These are phyloP conservation scores for Equus quagga DNA, from an alignment of 2,113 vertebrate species.

Conservation along the genomic window DNA sequence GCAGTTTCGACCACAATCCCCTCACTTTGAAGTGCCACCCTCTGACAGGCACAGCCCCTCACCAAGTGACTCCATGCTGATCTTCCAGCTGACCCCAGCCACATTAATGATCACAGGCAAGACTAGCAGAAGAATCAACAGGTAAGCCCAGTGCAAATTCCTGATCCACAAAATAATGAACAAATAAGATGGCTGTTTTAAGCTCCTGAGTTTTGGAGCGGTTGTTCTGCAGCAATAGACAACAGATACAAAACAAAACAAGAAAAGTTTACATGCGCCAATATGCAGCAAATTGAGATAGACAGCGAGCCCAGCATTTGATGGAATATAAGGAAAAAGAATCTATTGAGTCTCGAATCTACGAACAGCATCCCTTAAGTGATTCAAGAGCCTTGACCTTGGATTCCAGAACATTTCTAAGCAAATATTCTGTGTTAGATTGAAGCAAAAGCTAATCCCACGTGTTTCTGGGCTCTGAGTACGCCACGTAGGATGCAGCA, in stretches of 20 bases:
- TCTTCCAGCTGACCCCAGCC: not conserved
- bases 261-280: not conserved
- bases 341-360: not conserved
- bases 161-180: slow-evolving; percentile 26
- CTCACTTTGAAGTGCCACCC: not conserved
- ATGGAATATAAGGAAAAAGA: not conserved
- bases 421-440: not conserved
- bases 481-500: not conserved
- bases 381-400: not conserved
- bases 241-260: not conserved
- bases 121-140: slow-evolving; percentile 13
- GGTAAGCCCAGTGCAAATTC: not conserved
- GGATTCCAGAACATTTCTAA: slow-evolving; percentile 27
- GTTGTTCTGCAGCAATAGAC: not conserved
- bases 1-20: not conserved
- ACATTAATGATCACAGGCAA: slow-evolving; percentile 23
- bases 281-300: slow-evolving; percentile 21
- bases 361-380: not conserved
- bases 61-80: not conserved
- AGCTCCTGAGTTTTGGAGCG: slow-evolving; percentile 11
- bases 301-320: not conserved
- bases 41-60: not conserved
- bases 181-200: slow-evolving; percentile 16
- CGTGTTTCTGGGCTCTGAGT: not conserved
- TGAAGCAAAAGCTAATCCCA: slow-evolving; percentile 19